These are phyloP conservation scores for Bucorvus abyssinicus DNA, from an alignment of 2,797 vertebrate species.

Conservation along the genomic window DNA sequence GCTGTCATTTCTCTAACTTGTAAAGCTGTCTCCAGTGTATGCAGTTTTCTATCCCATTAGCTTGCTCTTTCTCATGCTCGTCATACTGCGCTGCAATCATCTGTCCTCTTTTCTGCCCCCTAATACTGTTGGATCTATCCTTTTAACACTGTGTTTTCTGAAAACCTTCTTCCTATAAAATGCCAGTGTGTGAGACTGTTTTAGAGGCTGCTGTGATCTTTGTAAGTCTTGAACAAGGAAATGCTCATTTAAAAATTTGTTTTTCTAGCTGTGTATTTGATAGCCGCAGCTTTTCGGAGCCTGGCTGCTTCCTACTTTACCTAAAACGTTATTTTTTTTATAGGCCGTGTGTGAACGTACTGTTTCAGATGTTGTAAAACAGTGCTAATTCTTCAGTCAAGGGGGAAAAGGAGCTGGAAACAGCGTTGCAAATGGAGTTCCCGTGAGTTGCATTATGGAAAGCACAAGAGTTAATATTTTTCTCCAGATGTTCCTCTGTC, in stretches of 20 bases:
- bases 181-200: neutral
- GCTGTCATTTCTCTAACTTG: constrained; percentile 19
- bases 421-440: neutral
- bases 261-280: neutral
- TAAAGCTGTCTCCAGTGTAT: neutral
- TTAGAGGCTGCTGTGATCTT: neutral
- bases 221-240: neutral
- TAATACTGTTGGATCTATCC: neutral
- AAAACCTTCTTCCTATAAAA: neutral
- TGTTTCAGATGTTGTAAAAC: neutral
- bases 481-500: constrained; percentile 26
- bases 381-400: neutral
- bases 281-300: neutral
- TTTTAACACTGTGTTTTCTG: neutral
- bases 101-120: neutral
- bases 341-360: neutral
- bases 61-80: neutral
- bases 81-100: neutral
- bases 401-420: neutral
- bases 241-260: neutral
- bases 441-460: neutral
- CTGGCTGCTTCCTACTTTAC: neutral
- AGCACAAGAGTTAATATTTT: constrained; percentile 26
- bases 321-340: neutral
- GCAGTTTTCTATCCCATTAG: neutral